Evolutionary conservation across 2,888 invertebrate genomes (phyloP).

Genomic region (Drosophila greeni): DNA sequence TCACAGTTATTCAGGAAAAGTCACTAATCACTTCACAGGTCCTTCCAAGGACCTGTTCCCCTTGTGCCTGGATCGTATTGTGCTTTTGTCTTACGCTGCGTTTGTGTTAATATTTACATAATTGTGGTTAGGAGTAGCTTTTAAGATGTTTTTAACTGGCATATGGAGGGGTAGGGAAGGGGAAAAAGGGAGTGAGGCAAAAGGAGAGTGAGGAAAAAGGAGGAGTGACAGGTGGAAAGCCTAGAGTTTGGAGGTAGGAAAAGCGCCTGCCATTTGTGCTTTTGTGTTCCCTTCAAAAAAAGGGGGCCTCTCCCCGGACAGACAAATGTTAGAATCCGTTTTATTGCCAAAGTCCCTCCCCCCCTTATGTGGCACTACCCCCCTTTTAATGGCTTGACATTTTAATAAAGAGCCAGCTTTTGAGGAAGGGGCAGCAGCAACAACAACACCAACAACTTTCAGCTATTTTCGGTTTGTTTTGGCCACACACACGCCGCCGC

Average conservation of each 20-base stretch:
- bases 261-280: constrained; percentile 25
- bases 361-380: neutral
- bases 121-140: constrained; percentile 73
- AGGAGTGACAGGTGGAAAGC: neutral
- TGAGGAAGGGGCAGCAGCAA: neutral
- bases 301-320: constrained; percentile 31
- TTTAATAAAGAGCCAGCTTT: constrained; percentile 62
- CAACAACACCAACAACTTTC: constrained; percentile 19
- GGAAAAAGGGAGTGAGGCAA: neutral
- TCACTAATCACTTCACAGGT: neutral
- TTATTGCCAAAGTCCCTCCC: constrained; percentile 48
- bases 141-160: constrained; percentile 73
- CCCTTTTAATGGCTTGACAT: constrained; percentile 59
- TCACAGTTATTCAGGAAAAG: neutral
- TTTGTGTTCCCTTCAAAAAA: constrained; percentile 47
- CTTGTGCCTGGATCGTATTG: constrained; percentile 22
- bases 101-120: constrained; percentile 74
- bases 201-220: no score
- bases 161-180: constrained; percentile 38
- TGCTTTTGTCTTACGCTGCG: constrained; percentile 55
- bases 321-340: constrained; percentile 66
- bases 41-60: neutral
- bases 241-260: constrained; percentile 12
- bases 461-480: constrained; percentile 37
- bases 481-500: constrained; percentile 14